These are phyloP conservation scores for Bos indicus DNA, from an alignment of 2,113 vertebrate genomes.

Conservation along the genomic window DNA sequence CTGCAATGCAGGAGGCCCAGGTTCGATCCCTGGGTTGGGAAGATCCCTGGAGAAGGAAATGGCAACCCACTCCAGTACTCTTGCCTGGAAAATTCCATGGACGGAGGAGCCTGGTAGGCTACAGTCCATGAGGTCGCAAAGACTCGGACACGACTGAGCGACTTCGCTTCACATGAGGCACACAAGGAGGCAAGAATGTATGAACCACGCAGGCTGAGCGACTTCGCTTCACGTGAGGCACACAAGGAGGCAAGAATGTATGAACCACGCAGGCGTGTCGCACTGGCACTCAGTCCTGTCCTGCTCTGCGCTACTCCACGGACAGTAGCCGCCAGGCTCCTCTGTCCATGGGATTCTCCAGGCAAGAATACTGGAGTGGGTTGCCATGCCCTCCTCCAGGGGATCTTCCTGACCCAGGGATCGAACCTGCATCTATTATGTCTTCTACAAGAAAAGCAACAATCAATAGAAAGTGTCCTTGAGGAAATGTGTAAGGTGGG, in stretches of 20 bases:
- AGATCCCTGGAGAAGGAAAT: no score
- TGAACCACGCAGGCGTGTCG: fast-evolving
- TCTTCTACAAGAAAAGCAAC: background rate
- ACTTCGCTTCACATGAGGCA: background rate
- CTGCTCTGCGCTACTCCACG: fast-evolving
- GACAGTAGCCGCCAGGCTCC: background rate
- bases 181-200: background rate
- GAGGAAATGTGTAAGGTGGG: background rate
- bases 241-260: no score
- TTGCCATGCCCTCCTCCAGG: background rate
- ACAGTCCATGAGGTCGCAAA: no score
- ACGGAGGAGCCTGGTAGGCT: no score
- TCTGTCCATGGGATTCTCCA: background rate
- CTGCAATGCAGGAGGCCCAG: no score
- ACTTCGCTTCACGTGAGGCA: no score
- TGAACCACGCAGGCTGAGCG: no score
- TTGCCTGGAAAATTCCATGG: no score
- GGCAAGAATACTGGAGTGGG: background rate
- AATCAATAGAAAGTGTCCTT: background rate
- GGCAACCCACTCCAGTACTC: no score
- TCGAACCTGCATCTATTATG: background rate
- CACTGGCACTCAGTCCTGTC: background rate
- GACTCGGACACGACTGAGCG: fast-evolving
- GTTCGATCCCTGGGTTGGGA: fast-evolving
- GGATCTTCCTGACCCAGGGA: background rate